Base-by-base conservation (phyloP, 2,888 invertebrate species). In the Tipula confusa region DNA sequence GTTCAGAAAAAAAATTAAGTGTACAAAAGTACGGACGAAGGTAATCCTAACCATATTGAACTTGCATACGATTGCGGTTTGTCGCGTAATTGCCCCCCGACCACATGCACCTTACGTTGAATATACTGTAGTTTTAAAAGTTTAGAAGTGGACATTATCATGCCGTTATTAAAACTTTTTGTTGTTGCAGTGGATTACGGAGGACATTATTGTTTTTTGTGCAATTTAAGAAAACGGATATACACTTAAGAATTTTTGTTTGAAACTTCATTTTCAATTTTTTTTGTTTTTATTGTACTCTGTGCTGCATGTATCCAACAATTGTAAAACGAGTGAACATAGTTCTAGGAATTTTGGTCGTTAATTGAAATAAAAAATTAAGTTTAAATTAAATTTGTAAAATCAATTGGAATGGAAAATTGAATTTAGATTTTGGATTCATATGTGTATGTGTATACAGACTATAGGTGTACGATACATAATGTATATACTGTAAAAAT, bases 341-440 rank as follows among this genome's bases (percentile, higher is more conserved):
- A 24, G 24, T 24, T 18, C 64, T 64, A 11, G 64, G 24, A 18
- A 24, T 64, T n/a, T 24, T 64, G 24, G 24, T 64, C 64, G 64
- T 64, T 64, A 64, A 64, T 64, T 64, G 64, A 64, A 64, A 64
- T 64, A 64, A 64, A n/a, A n/a, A 64, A 64, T 64, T 43, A 43
- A 43, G 43, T 43, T 43, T 15, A 43, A 43, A 43, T 43, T 64
- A 64, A 64, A 64, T 64, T 64, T 64, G 18, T 64, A 0, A 64
- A 64, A 64, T 11, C 64, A 64, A 64, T 64, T 64, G 64, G 11
- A 64, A 64, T 64, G 64, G 64, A 64, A 64, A 64, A 64, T 64
- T 64, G 64, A 64, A 64, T 64, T 24, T 64, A 64, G 24, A 24
- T 24, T 64, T 24, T 18, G 64, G 64, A 64, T 64, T 43, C 43